Percentiles rank a stretch among this genome's conserved stretches.
These are phyloP conservation scores for Meloidogyne floridensis DNA, from an alignment of 1,140 invertebrate genomes.

Conservation along the genomic window DNA sequence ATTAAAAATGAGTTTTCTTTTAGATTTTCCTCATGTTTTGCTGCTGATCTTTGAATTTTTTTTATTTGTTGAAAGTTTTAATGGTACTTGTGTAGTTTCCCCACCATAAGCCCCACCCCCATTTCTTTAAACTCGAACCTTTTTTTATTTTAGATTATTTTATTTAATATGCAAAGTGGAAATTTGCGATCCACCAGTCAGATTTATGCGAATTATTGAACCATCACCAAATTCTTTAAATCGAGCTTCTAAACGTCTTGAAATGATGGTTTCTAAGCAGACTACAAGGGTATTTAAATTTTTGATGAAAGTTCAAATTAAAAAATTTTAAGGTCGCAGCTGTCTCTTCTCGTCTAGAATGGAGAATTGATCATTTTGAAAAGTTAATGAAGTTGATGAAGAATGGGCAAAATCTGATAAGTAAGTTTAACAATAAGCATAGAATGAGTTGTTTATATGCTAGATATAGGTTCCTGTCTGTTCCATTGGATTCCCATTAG, in stretches of 20 bases:
- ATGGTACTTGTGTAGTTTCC: too few species aligned
- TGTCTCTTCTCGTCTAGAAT: conserved; percentile 41
- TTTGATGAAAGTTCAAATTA: background rate
- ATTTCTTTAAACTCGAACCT: too few species aligned
- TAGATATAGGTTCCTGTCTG: too few species aligned
- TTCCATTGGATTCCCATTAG: too few species aligned
- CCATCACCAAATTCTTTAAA: conserved; percentile 18
- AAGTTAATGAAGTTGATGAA: conserved; percentile 62
- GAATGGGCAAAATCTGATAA: conserved; percentile 62
- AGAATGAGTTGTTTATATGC: too few species aligned
- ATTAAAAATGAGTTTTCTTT: too few species aligned
- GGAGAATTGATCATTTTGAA: conserved; percentile 54
- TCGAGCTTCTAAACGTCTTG: conserved; percentile 1
- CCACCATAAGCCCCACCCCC: too few species aligned
- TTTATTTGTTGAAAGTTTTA: too few species aligned
- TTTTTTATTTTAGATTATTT: background rate
- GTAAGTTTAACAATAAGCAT: background rate
- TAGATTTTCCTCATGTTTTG: too few species aligned
- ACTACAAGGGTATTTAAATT: conserved; percentile 17
- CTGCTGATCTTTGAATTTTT: too few species aligned
- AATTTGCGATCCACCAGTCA: conserved; percentile 26
- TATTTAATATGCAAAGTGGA: conserved; percentile 9
- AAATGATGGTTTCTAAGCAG: conserved; percentile 34
- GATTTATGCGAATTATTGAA: conserved; percentile 30
- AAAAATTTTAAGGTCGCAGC: conserved; percentile 37